These are phyloP conservation scores for Trigoniulus corallinus DNA, from an alignment of 1,140 invertebrate species.

Conservation along the genomic window DNA sequence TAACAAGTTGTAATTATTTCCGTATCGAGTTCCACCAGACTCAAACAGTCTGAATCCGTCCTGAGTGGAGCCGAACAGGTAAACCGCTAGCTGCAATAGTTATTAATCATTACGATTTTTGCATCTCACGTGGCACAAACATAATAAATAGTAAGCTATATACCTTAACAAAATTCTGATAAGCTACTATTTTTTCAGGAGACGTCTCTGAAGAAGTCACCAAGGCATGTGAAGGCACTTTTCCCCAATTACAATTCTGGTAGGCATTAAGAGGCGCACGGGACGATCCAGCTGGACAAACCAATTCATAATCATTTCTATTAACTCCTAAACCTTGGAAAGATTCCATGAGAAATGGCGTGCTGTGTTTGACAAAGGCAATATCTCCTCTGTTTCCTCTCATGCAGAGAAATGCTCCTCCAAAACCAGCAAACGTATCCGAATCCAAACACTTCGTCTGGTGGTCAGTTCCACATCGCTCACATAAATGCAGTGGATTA, in stretches of 20 bases:
- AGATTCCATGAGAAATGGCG: constrained; percentile 37
- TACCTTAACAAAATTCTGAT: constrained; percentile 28
- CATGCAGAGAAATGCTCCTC: constrained; percentile 71
- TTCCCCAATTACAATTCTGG: constrained; percentile 34
- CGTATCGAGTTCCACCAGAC: constrained; percentile 40
- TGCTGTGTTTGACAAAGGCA: constrained; percentile 80
- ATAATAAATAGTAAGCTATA: not conserved
- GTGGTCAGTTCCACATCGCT: constrained; percentile 54
- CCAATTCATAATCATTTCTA: constrained; percentile 48
- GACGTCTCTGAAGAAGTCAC: constrained; percentile 64
- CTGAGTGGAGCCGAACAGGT: constrained; percentile 26
- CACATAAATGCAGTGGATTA: constrained; percentile 62
- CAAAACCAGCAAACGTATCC: constrained; percentile 79
- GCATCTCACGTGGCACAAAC: not conserved
- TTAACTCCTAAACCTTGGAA: constrained; percentile 2
- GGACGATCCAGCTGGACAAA: constrained; percentile 62
- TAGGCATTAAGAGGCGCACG: constrained; percentile 16
- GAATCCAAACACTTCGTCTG: constrained; percentile 31
- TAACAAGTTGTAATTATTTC: constrained; percentile 30
- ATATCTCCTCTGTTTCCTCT: constrained; percentile 64
- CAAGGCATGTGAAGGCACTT: constrained; percentile 67
- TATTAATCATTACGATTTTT: constrained; percentile 1
- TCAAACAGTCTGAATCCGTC: constrained; percentile 46
- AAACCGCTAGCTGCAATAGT: constrained; percentile 24
- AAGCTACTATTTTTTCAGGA: constrained; percentile 37